Evolutionary conservation across 2,113 vertebrate species (phyloP).

Genomic region (Jacana jacana): DNA sequence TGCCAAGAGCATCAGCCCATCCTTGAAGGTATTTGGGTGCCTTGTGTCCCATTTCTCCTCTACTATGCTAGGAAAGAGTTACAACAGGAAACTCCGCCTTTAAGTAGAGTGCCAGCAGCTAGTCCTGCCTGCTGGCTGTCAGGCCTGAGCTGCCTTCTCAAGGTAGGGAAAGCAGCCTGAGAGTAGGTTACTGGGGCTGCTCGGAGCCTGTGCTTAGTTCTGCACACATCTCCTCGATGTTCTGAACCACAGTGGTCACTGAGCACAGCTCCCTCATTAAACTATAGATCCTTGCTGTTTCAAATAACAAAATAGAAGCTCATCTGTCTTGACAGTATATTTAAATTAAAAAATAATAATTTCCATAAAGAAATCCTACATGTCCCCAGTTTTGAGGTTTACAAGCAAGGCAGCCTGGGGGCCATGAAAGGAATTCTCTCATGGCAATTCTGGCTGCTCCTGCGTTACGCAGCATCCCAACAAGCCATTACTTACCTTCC

Average conservation of each 20-base stretch:
- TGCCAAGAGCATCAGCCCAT: not conserved
- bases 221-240: not conserved
- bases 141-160: not conserved
- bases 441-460: not conserved
- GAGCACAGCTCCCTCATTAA: not conserved
- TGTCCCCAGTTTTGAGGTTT: rapidly evolving
- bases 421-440: not conserved
- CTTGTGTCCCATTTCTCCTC: rapidly evolving
- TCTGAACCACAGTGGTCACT: not conserved
- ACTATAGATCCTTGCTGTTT: not conserved
- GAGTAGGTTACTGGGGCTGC: not conserved
- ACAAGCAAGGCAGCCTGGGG: not conserved
- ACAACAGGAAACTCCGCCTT: not conserved
- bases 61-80: not conserved
- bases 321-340: not conserved
- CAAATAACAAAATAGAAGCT: not conserved
- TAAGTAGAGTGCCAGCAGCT: rapidly evolving
- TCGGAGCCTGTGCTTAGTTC: rapidly evolving
- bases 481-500: not conserved
- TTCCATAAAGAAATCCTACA: not conserved
- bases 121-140: not conserved
- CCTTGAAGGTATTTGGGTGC: not conserved
- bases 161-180: not conserved
- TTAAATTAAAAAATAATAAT: not conserved
- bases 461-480: not conserved